Evolutionary conservation across 2,888 invertebrate genomes (phyloP), one percentile per base, ranked within the genome.

Genomic region (Nycteola revayana): DNA sequence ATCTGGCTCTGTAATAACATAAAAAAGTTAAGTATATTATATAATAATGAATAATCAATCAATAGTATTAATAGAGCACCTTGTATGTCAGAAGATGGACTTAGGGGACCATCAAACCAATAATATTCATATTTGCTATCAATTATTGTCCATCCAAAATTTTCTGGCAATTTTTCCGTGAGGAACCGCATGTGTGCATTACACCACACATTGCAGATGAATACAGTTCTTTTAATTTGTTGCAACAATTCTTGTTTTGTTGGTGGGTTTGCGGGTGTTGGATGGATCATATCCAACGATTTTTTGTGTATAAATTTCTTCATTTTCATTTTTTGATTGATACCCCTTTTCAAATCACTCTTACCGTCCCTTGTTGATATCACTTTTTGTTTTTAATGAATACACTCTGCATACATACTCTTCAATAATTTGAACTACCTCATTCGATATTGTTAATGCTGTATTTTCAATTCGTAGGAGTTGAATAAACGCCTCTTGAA

Each of bases 61-160:
- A 26, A 31, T 41, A 37, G 10, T 30, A 36, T 36, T 20, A 32
- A 28, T 45, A 42, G 30, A 9, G 28, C 6, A 18, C 18, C 18
- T 18, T 18, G 18, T 18, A 18, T 5, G 18, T 18, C 36, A 30
- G 36, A 47, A 42, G 34, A 42, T 38, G 38, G 33, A 18, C 35
- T 38, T 42, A 38, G 40, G 30, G 40, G 32, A 37, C 37, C 33
- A 37, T 42, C 32, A 32, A 40, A 42, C 35, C 39, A 47, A 40
- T 40, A 36, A 28, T 37, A 42, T 29, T 37, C 8, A 18, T 42
- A 43, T 35, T 43, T 11, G 23, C 25, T 20, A 39, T 39, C 36
- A 43, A 39, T 39, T 9, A 38, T 38, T 37, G 22, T 38, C 35
- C 32, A 34, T 37, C 32, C 27, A 31, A 43, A 27, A 34, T 38